Evolutionary conservation across 1,140 invertebrate species (phyloP).

Genomic region (Pantala flavescens): DNA sequence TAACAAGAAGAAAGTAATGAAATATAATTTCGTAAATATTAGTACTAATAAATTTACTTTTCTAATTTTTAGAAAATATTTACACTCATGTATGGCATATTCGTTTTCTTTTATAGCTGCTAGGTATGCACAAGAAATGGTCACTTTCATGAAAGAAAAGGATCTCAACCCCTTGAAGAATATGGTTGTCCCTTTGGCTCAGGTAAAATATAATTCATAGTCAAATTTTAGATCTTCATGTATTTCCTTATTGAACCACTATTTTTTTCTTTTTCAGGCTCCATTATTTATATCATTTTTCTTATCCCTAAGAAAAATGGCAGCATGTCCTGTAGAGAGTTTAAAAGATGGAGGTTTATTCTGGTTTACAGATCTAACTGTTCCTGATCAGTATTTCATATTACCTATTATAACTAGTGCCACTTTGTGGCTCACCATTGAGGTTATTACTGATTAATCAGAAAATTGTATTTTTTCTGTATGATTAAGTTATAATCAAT

Average conservation of each 20-base stretch:
- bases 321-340: slow-evolving; percentile 76
- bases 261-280: slow-evolving; percentile 41
- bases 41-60: no score
- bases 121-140: slow-evolving; percentile 59
- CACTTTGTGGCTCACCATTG: slow-evolving; percentile 70
- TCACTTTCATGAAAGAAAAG: slow-evolving; percentile 69
- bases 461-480: neutral
- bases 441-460: slow-evolving; percentile 39
- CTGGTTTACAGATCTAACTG: slow-evolving; percentile 89
- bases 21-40: no score
- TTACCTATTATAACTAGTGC: slow-evolving; percentile 74
- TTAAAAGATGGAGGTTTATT: slow-evolving; percentile 76
- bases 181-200: slow-evolving; percentile 65
- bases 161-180: slow-evolving; percentile 69
- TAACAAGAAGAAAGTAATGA: no score
- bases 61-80: no score
- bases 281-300: slow-evolving; percentile 90
- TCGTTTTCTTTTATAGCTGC: slow-evolving; percentile 43
- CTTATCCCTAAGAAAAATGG: slow-evolving; percentile 69
- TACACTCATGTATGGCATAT: no score
- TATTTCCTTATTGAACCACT: slow-evolving; percentile 9
- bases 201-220: slow-evolving; percentile 42
- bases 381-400: slow-evolving; percentile 79
- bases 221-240: slow-evolving; percentile 2
- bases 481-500: neutral